Percentiles rank a stretch among this genome's conserved stretches.
phyloP scores from a whole-genome alignment of 2,113 vertebrate species.

The Lethenteron camtschaticum region DNA sequence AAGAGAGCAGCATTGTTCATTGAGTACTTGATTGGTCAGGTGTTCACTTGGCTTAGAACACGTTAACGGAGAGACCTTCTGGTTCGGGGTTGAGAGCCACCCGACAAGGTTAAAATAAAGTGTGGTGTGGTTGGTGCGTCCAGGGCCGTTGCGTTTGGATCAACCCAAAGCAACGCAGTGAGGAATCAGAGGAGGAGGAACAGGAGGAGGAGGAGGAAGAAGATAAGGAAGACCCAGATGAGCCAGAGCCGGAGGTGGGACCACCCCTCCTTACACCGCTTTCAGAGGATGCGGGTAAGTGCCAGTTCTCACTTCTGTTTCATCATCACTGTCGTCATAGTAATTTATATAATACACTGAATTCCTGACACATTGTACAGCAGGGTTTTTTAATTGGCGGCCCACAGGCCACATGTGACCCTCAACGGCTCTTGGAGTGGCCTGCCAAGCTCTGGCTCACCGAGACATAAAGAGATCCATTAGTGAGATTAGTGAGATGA shows the following conservation, averaged over 20 bases:
- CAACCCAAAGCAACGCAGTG: conserved; percentile 36
- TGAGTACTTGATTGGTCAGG: too few species aligned
- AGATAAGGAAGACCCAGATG: conserved; percentile 30
- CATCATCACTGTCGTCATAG: neutral
- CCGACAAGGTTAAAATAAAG: too few species aligned
- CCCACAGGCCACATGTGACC: neutral
- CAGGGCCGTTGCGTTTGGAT: conserved; percentile 75
- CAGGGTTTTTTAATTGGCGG: neutral
- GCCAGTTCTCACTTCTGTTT: neutral
- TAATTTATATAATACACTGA: neutral
- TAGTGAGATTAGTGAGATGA: too few species aligned
- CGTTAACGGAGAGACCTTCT: too few species aligned
- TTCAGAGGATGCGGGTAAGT: conserved; percentile 63
- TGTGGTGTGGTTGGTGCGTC: neutral
- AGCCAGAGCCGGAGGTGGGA: conserved; percentile 45
- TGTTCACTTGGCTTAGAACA: too few species aligned
- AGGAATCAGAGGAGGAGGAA: conserved; percentile 23
- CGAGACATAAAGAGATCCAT: too few species aligned
- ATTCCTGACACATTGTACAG: neutral
- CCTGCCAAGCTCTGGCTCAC: neutral
- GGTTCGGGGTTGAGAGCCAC: too few species aligned
- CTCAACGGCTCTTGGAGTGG: neutral
- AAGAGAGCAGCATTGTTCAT: too few species aligned
- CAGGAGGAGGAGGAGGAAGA: conserved; percentile 44
- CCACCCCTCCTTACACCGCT: conserved; percentile 58